These are phyloP conservation scores for Ibycter americanus DNA, from an alignment of 2,797 vertebrate species.

Conservation along the genomic window DNA sequence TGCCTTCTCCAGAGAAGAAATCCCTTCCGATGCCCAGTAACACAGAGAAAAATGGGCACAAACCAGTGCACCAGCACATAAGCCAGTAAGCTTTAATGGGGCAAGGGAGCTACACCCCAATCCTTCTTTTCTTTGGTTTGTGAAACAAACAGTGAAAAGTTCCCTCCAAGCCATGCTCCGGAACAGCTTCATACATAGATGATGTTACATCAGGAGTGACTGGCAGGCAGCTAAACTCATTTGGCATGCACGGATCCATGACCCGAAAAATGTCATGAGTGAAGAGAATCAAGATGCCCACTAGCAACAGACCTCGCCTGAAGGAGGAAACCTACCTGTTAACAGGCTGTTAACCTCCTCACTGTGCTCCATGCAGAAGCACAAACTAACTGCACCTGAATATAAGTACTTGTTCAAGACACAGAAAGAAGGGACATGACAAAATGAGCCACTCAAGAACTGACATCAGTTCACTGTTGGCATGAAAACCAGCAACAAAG, in stretches of 20 bases:
- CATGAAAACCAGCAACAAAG: neutral
- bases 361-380: neutral
- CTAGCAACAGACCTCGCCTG: neutral
- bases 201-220: neutral
- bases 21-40: neutral
- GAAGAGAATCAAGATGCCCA: neutral
- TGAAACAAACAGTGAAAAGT: neutral
- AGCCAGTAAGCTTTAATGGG: neutral
- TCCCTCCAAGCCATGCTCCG: neutral
- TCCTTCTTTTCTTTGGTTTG: neutral
- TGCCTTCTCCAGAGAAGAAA: neutral
- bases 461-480: neutral
- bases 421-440: rapidly evolving
- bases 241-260: neutral
- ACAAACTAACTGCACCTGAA: neutral
- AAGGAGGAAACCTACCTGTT: neutral
- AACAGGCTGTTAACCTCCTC: neutral
- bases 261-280: neutral
- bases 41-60: neutral
- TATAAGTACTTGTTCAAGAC: rapidly evolving
- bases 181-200: neutral
- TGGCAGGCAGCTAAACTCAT: neutral
- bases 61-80: neutral
- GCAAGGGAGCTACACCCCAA: neutral
- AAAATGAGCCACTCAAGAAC: neutral